These are phyloP conservation scores for Cabera pusaria DNA, from an alignment of 2,888 invertebrate genomes.

Conservation along the genomic window DNA sequence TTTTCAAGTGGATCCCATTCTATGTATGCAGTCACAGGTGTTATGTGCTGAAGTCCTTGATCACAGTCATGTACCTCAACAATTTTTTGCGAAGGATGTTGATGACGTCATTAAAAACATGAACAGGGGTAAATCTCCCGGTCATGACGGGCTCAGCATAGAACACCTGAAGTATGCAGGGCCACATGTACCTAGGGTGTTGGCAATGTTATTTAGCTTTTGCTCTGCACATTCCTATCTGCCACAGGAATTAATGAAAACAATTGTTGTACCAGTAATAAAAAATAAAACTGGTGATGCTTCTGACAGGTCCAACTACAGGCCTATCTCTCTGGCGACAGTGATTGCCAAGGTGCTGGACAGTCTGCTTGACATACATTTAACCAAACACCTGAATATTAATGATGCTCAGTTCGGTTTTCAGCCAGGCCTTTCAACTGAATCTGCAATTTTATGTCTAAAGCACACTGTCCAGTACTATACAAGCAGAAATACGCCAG, in stretches of 20 bases:
- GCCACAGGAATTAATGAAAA: slow-evolving; percentile 9
- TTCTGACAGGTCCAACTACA: slow-evolving; percentile 23
- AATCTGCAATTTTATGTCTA: slow-evolving; percentile 18
- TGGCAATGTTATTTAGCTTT: slow-evolving; percentile 21
- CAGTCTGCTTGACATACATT: slow-evolving; percentile 20
- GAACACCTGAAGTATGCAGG: slow-evolving; percentile 28
- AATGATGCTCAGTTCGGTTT: slow-evolving; percentile 28
- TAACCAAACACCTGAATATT: slow-evolving; percentile 8
- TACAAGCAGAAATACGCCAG: slow-evolving; percentile 3
- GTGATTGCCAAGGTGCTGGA: slow-evolving; percentile 22
- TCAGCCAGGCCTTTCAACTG: slow-evolving; percentile 15
- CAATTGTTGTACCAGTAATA: slow-evolving; percentile 27
- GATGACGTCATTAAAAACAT: not conserved
- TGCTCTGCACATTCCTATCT: slow-evolving; percentile 23
- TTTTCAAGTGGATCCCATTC: not conserved
- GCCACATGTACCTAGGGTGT: slow-evolving; percentile 18
- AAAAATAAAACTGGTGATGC: slow-evolving; percentile 30
- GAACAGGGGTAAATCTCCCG: slow-evolving; percentile 12
- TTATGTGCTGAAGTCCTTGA: too few species aligned
- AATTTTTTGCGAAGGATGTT: slow-evolving; percentile 3
- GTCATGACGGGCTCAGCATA: slow-evolving; percentile 25
- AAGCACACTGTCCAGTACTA: slow-evolving; percentile 12
- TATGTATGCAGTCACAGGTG: not conserved
- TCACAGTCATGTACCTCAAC: too few species aligned
- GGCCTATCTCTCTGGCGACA: slow-evolving; percentile 26